Conservation (phyloP, 2,113 vertebrate species). For the Cebus imitator region DNA sequence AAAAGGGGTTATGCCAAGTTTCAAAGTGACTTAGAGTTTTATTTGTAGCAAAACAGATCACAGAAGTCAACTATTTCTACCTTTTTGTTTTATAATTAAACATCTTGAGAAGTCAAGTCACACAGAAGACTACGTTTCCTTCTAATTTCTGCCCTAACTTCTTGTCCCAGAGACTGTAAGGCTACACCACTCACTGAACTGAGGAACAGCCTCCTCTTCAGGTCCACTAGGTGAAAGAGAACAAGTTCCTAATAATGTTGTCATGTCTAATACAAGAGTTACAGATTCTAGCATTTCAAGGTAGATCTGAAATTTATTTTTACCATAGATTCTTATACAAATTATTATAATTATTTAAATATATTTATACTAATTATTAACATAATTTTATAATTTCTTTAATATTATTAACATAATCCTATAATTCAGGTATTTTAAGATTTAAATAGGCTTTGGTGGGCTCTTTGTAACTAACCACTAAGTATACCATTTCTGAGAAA, state of each 20-base stretch:
- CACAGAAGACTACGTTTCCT: not conserved
- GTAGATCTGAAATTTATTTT: not conserved
- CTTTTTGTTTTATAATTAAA: not conserved
- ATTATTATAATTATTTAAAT: not conserved
- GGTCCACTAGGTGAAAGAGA: not conserved
- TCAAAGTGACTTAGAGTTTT: not conserved
- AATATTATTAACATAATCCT: not conserved
- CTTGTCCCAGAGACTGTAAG: not conserved
- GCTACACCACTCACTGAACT: not conserved
- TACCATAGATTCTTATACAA: not conserved
- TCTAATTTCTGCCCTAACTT: not conserved
- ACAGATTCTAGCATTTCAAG: not conserved
- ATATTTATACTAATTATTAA: conserved; percentile 12
- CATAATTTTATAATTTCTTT: not conserved
- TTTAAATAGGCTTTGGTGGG: not conserved
- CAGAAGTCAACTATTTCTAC: not conserved
- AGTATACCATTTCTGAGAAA: not conserved
- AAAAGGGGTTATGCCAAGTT: not conserved
- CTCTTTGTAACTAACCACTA: not conserved
- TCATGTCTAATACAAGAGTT: not conserved
- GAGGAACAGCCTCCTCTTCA: not conserved
- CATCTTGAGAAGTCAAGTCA: not conserved
- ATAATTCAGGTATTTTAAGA: not conserved
- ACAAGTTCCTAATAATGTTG: not conserved
- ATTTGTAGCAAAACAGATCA: not conserved